Evolutionary conservation across 1,140 invertebrate species (phyloP), one percentile per base, ranked within the genome.

Genomic region (Sesamia nonagrioides): DNA sequence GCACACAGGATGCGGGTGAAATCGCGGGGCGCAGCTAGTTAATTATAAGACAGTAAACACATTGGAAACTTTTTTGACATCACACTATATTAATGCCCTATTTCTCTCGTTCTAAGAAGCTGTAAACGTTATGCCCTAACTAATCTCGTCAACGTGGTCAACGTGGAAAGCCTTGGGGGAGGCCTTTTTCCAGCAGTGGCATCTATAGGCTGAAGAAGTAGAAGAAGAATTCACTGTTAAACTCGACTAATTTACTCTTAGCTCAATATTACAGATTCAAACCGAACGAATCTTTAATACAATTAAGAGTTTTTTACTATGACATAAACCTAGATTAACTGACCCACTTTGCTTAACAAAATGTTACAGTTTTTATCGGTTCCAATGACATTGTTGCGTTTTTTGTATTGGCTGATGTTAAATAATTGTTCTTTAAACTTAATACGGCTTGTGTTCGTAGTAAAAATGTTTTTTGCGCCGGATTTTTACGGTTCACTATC

Each of bases 331-430:
- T n/a, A 69, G 42, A 69, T 69, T 33, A 50, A 33, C 42, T 69
- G 66, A 69, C 66, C 66, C 66, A 69, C 18, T 69, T 68, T 48
- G 15, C 13, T 17, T 3, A 54, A 69, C 66, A 69, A 45, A 69
- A 69, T 33, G 6, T 42, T 15, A 45, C 37, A 69, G 66, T 69
- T 69, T 69, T 69, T 69, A 50, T 69, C 27, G 18, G 11, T 69
- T n/a, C n/a, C 66, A 21, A 50, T 69, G 42, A 69, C 66, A 69
- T 69, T 69, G 66, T 69, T 33, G 66, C 66, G 3, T 18, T 58
- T 50, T 69, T 69, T 69, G 9, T 69, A 69, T 69, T 69, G 42
- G 18, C 15, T 15, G 66, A 45, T 69, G 33, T 61, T 27, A 50
- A 69, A 48, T 69, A 69, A 69, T 69, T 48, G 27, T 50, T 50